Percentiles rank a stretch among this genome's conserved stretches.
Conservation (phyloP, 2,113 vertebrate species). For the Brachypodius melanocephalos region DNA sequence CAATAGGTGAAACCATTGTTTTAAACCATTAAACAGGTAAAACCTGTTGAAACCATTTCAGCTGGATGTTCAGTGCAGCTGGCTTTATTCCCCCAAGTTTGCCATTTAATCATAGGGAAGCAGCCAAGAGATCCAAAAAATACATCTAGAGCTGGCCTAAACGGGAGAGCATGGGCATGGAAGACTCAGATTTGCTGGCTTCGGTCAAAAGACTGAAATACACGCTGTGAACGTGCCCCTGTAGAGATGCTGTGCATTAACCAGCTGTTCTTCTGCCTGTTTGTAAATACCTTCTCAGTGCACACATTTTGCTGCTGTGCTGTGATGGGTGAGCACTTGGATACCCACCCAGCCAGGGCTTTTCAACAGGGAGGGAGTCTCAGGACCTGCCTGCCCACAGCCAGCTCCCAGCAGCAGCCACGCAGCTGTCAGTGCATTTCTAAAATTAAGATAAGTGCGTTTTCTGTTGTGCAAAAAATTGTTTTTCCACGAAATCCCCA, state of each 20-base stretch:
- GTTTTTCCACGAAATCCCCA: neutral
- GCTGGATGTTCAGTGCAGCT: neutral
- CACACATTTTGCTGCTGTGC: neutral
- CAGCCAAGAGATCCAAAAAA: neutral
- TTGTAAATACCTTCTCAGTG: neutral
- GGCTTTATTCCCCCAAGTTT: neutral
- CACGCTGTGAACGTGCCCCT: rapidly evolving
- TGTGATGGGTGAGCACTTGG: neutral
- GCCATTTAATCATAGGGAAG: neutral
- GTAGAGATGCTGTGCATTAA: neutral
- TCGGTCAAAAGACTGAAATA: neutral
- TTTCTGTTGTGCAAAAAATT: neutral
- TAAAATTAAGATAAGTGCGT: neutral
- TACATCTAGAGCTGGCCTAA: neutral
- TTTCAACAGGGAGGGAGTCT: neutral
- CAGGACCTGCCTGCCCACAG: neutral
- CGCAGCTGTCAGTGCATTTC: rapidly evolving
- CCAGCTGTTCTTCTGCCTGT: neutral
- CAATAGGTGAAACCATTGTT: neutral
- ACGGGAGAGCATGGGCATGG: neutral
- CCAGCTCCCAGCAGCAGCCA: neutral
- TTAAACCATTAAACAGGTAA: neutral
- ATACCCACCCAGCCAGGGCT: neutral
- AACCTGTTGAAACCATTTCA: neutral
- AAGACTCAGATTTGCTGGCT: neutral